Percentiles rank a stretch among this genome's conserved stretches.
phyloP scores from a whole-genome alignment of 2,797 vertebrate species.

The Liasis olivaceus region DNA sequence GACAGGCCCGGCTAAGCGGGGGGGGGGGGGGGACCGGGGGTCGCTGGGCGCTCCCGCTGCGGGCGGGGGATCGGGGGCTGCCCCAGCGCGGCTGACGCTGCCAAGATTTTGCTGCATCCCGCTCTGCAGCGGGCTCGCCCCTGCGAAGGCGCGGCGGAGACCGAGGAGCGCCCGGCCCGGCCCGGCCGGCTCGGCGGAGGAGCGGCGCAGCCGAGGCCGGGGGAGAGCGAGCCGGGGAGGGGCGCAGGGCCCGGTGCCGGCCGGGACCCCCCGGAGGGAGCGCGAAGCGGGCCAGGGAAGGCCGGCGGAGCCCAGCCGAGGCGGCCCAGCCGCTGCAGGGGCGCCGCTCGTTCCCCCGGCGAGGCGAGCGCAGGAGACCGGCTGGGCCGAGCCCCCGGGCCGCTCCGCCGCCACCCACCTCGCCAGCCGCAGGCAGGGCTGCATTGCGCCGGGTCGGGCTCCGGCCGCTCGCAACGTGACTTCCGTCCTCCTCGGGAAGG shows the following conservation, averaged over 20 bases:
- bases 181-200: not conserved
- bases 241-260: no score
- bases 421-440: not conserved
- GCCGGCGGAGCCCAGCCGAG: not conserved
- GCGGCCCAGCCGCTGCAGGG: not conserved
- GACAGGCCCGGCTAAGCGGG: accelerated
- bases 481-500: not conserved
- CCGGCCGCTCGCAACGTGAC: not conserved
- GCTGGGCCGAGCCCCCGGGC: not conserved
- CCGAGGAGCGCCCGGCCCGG: not conserved
- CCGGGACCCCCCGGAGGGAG: no score
- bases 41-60: no score
- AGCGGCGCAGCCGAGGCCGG: not conserved
- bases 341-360: no score
- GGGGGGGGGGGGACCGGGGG: accelerated
- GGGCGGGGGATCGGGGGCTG: not conserved
- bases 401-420: not conserved
- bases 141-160: not conserved
- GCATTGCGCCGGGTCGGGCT: not conserved
- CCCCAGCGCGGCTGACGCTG: not conserved
- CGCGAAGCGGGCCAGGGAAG: not conserved
- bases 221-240: no score
- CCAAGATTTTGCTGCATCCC: constrained; percentile 8
- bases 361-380: not conserved
- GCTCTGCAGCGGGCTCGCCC: not conserved